Base-by-base conservation (phyloP, 2,113 vertebrate species). In the human region DNA sequence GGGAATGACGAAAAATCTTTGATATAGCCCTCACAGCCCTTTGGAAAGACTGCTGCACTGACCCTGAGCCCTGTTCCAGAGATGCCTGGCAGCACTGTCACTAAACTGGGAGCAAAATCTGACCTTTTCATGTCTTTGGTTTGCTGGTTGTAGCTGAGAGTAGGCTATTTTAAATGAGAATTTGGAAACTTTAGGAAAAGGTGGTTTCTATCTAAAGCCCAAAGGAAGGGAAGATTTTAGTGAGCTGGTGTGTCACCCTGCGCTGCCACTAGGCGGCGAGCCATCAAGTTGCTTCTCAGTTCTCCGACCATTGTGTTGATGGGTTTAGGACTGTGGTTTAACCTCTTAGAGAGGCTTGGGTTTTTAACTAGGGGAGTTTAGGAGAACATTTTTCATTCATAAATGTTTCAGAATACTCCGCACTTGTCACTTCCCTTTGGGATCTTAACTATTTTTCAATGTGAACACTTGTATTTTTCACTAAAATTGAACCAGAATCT, bases 111-210 rank as follows among this genome's bases (percentile, higher is more conserved):
- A 52, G 72, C 30, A 32, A 6, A 22, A 45, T 17, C 2, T 0
- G 45, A 27, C 75, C 48, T 70, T 16, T 2, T 27, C 32, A 0
- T 57, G 35, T 23, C 57, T 93, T 55, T 57, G 23, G 5, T 50
- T 70, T 82, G 35, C 79, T 75, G 10, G 14, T 61, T 23, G 17
- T 57, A 85, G 61, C 61, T 16, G 35, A 90, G 50, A 89, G 23
- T 3, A 43, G 73, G 40, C 76, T 66, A 2, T 79, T 85, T 95
- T 50, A 94, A 94, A 10, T 30, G 38, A 94, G 57, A 84, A 66
- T 18, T 38, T 20, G 16, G 73, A 79, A 85, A 86, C 32, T 57
- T 88, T 3, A 38, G 78, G 48, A 59, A 59, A 90, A 85, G 59
- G 16, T 68, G 43, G 4, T 85, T 95, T 94, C 93, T 8, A 2